Evolutionary conservation across 2,888 invertebrate species (phyloP).

Genomic region (Ellobium chinense): DNA sequence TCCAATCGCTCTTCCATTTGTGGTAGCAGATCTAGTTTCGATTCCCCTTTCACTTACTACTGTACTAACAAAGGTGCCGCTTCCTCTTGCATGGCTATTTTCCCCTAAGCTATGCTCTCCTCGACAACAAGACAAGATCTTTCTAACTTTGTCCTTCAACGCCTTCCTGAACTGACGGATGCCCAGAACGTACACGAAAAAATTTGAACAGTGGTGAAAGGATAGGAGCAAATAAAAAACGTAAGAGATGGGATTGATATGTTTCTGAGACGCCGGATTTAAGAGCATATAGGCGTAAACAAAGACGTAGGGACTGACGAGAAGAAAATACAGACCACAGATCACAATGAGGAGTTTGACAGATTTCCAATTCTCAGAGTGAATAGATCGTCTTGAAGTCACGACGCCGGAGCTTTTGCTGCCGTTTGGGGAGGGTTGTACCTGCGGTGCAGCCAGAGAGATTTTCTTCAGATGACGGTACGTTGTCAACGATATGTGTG

Average conservation of each 20-base stretch:
- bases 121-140: too few relatives aligned
- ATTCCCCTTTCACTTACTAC: too few relatives aligned
- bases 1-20: too few relatives aligned
- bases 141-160: too few relatives aligned
- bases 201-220: constrained; percentile 20
- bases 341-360: constrained; percentile 15
- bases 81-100: too few relatives aligned
- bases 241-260: background rate
- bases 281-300: background rate
- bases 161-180: constrained; percentile 23
- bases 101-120: too few relatives aligned
- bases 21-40: too few relatives aligned
- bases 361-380: constrained; percentile 31
- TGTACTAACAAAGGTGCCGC: too few relatives aligned
- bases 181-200: constrained; percentile 29
- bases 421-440: background rate
- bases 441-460: background rate
- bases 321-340: constrained; percentile 14
- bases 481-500: constrained; percentile 26
- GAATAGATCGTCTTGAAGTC: background rate
- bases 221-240: background rate
- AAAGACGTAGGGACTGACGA: constrained; percentile 25
- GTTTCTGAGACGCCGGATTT: background rate
- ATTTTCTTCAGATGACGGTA: constrained; percentile 28
- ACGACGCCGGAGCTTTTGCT: too few relatives aligned